phyloP scores from a whole-genome alignment of 2,113 vertebrate species.

The Rhabdornis inornatus region DNA sequence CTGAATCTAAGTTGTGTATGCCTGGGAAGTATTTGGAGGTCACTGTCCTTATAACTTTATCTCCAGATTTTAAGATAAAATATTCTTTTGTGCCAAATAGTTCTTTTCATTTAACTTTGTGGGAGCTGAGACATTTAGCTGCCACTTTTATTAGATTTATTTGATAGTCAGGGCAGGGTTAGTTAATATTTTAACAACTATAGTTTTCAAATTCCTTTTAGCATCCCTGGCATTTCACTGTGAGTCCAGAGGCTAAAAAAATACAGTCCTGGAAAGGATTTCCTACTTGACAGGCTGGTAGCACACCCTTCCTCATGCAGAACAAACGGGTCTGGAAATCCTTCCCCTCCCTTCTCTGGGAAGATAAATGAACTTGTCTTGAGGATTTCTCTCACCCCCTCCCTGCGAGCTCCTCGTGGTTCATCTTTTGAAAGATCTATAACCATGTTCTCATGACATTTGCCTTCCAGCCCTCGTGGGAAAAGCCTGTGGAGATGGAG shows the following conservation, averaged over 20 bases:
- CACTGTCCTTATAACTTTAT: background rate
- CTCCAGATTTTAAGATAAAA: background rate
- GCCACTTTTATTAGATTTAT: background rate
- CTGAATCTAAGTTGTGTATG: background rate
- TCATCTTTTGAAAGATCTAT: background rate
- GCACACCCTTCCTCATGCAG: background rate
- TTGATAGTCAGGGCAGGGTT: background rate
- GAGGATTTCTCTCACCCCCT: background rate
- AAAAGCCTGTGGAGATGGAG: background rate
- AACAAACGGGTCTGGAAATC: background rate
- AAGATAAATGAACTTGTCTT: background rate
- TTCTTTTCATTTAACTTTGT: background rate
- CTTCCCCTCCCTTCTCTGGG: background rate
- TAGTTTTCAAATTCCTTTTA: background rate
- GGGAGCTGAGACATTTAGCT: background rate
- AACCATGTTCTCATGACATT: slow-evolving; percentile 3
- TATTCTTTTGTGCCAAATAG: background rate
- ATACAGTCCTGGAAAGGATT: background rate
- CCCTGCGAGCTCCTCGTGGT: background rate
- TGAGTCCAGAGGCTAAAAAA: background rate
- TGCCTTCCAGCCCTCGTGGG: background rate
- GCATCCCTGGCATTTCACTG: background rate
- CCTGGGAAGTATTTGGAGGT: slow-evolving; percentile 3
- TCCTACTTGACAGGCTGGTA: background rate
- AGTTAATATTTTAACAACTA: background rate